phyloP scores from a whole-genome alignment of 2,888 invertebrate species.

The Geotrupes spiniger region DNA sequence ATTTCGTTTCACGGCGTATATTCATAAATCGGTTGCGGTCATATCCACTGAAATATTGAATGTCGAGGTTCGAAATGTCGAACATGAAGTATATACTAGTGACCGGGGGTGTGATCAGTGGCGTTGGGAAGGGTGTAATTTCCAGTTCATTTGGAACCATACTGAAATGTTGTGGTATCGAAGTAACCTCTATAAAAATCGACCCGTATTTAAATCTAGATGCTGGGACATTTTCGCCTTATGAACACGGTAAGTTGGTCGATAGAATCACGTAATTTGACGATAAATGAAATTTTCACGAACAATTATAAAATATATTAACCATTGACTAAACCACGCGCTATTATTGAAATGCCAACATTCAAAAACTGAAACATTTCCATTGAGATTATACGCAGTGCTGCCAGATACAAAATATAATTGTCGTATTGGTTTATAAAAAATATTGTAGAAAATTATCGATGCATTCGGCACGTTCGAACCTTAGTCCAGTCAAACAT shows the following conservation, averaged over 20 bases:
- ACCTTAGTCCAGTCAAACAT: too few species aligned
- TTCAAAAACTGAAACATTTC: constrained; percentile 2
- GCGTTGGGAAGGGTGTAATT: constrained; percentile 95
- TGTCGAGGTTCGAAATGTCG: not conserved
- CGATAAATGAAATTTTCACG: not conserved
- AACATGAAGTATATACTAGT: constrained; percentile 97
- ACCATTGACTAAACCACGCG: constrained; percentile 11
- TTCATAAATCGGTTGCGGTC: too few species aligned
- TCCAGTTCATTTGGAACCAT: constrained; percentile 94
- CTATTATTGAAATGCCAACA: constrained; percentile 6
- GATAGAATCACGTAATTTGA: not conserved
- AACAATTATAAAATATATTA: constrained; percentile 3
- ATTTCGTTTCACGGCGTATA: too few species aligned
- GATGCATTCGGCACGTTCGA: too few species aligned
- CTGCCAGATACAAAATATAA: too few species aligned
- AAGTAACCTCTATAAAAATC: constrained; percentile 98
- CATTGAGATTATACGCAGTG: not conserved
- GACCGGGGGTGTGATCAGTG: constrained; percentile 98
- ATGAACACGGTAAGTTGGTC: constrained; percentile 84
- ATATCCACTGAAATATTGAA: too few species aligned
- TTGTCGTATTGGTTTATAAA: too few species aligned
- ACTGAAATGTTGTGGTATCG: constrained; percentile 90
- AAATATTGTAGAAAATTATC: too few species aligned
- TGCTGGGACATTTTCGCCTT: constrained; percentile 98
- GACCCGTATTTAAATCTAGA: constrained; percentile 99